phyloP scores from a whole-genome alignment of 92 coral and sea anemone genomes.

The Phymanthus crucifer region DNA sequence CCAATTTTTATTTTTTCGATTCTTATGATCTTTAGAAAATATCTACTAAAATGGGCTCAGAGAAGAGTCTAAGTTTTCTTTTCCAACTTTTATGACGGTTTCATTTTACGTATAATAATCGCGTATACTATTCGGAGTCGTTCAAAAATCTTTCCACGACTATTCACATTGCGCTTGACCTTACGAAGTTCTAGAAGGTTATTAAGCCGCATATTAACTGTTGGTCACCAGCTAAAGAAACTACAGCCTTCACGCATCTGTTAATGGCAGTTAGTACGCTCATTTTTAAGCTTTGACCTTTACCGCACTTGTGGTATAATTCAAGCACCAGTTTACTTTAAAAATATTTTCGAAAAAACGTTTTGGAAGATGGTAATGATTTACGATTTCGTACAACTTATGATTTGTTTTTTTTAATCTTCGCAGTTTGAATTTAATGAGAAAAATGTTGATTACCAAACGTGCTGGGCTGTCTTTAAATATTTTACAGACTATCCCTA shows the following conservation, averaged over 20 bases:
- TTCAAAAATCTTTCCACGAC: background rate
- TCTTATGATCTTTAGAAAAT: background rate
- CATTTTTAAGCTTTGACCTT: background rate
- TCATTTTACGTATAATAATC: background rate
- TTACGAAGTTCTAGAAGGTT: background rate
- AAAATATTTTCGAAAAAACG: background rate
- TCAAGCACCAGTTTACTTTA: background rate
- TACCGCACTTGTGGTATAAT: background rate
- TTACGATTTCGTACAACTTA: background rate
- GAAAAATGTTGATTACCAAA: slow-evolving; percentile 4
- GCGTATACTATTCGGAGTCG: background rate
- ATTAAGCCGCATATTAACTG: background rate
- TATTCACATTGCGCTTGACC: background rate
- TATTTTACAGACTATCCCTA: background rate
- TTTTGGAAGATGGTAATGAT: background rate
- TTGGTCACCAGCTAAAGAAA: background rate
- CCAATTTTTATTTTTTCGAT: no score
- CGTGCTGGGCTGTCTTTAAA: background rate
- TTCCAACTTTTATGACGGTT: background rate
- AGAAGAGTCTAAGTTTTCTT: background rate
- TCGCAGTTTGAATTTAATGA: slow-evolving; percentile 10
- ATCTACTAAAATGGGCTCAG: background rate
- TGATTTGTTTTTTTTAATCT: background rate
- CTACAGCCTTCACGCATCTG: background rate
- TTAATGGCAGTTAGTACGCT: background rate